A percentile compares a stretch with the other conserved stretches of the same genome.
Evolutionary conservation across 2,113 vertebrate species (phyloP).

Genomic region (Potamarius usumacintae): DNA sequence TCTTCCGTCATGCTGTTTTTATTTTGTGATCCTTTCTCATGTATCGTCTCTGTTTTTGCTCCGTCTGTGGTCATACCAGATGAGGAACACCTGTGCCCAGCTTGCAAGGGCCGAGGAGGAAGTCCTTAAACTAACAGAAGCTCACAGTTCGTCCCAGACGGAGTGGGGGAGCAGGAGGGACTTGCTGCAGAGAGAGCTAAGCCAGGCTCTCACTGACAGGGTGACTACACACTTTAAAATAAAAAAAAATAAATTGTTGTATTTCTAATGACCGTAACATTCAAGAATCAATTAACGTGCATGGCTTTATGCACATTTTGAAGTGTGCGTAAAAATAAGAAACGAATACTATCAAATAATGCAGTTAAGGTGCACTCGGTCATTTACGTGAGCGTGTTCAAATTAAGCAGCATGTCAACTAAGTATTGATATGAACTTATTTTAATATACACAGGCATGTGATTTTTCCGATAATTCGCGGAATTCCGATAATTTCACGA

Average conservation of each 20-base stretch:
- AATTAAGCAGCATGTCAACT: neutral
- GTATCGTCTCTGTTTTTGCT: neutral
- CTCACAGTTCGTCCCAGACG: slow-evolving; percentile 67
- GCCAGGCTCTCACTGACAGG: slow-evolving; percentile 76
- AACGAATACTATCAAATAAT: neutral
- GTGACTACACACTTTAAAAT: slow-evolving; percentile 61
- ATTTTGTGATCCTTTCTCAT: neutral
- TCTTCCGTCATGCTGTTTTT: neutral
- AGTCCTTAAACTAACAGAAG: slow-evolving; percentile 71
- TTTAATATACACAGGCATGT: neutral
- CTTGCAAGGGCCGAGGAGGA: slow-evolving; percentile 74
- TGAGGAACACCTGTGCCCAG: slow-evolving; percentile 74
- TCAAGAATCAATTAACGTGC: neutral
- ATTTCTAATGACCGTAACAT: neutral
- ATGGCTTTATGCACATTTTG: neutral
- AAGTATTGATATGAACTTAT: neutral
- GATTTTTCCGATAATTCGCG: too few species aligned
- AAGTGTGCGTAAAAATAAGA: neutral
- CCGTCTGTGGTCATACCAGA: slow-evolving; percentile 55
- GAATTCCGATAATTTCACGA: too few species aligned
- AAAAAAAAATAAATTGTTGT: neutral
- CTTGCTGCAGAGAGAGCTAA: slow-evolving; percentile 75
- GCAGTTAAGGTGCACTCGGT: neutral
- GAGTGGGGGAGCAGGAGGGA: slow-evolving; percentile 67
- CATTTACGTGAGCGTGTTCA: neutral